Conservation (phyloP, 2,888 invertebrate genomes). For the Drosophila ezoana region DNA sequence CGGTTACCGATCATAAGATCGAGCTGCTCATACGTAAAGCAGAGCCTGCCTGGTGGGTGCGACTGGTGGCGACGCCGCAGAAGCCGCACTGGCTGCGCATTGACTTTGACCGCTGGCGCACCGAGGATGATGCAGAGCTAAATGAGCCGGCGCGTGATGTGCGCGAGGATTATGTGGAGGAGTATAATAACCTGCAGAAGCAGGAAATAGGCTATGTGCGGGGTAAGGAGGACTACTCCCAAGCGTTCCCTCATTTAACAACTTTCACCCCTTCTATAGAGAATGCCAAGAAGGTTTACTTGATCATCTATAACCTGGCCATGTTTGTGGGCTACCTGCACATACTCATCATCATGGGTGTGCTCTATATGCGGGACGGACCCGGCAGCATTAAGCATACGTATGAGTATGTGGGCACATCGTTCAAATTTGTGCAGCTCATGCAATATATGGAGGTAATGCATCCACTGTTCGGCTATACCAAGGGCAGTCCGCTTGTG, state of each 20-base stretch:
- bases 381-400: slow-evolving; percentile 89
- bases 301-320: slow-evolving; percentile 94
- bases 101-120: slow-evolving; percentile 96
- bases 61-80: slow-evolving; percentile 91
- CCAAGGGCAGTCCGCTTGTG: slow-evolving; percentile 90
- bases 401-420: slow-evolving; percentile 90
- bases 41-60: slow-evolving; percentile 92
- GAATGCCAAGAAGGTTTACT: slow-evolving; percentile 92
- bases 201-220: slow-evolving; percentile 92
- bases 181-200: slow-evolving; percentile 90
- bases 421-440: slow-evolving; percentile 92
- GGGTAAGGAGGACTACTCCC: slow-evolving; percentile 85
- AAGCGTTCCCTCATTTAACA: not conserved
- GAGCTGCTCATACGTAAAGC: slow-evolving; percentile 91
- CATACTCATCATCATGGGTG: slow-evolving; percentile 89
- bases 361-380: slow-evolving; percentile 91
- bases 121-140: slow-evolving; percentile 87
- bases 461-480: slow-evolving; percentile 95
- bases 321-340: slow-evolving; percentile 95
- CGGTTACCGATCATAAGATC: slow-evolving; percentile 91
- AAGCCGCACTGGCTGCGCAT: slow-evolving; percentile 97
- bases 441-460: slow-evolving; percentile 94
- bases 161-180: slow-evolving; percentile 91
- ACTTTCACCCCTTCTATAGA: slow-evolving; percentile 86
- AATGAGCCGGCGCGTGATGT: slow-evolving; percentile 90